These are phyloP conservation scores for Bombycilla garrulus DNA, from an alignment of 2,113 vertebrate genomes.

Conservation along the genomic window DNA sequence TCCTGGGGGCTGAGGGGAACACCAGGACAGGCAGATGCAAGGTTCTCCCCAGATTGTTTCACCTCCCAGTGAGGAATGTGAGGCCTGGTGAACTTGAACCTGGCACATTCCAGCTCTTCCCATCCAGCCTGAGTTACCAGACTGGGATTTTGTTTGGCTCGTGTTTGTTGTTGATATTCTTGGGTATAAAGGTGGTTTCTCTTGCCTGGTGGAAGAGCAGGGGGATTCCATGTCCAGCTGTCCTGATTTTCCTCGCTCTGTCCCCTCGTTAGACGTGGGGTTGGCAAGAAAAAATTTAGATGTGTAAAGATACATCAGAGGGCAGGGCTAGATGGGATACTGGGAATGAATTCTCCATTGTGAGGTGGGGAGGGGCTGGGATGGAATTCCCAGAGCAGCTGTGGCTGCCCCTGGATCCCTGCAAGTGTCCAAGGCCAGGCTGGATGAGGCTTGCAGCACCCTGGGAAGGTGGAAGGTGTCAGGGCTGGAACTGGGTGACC, in stretches of 20 bases:
- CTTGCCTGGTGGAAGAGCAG: neutral
- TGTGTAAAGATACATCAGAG: neutral
- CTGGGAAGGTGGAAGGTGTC: accelerated
- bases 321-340: neutral
- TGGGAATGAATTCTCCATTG: accelerated
- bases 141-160: neutral
- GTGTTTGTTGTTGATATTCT: neutral
- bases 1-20: neutral
- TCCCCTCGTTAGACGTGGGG: neutral
- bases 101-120: neutral
- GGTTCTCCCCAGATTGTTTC: neutral
- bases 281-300: neutral
- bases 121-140: neutral
- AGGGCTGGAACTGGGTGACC: neutral
- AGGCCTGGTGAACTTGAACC: neutral
- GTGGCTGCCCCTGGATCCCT: neutral
- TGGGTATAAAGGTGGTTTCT: neutral
- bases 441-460: accelerated
- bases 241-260: neutral
- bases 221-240: neutral
- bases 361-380: neutral
- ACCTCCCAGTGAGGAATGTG: neutral
- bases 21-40: neutral
- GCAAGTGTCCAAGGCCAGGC: accelerated
- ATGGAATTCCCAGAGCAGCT: neutral